phyloP scores from a whole-genome alignment of 2,888 invertebrate species.

The Sminthurides aquaticus region DNA sequence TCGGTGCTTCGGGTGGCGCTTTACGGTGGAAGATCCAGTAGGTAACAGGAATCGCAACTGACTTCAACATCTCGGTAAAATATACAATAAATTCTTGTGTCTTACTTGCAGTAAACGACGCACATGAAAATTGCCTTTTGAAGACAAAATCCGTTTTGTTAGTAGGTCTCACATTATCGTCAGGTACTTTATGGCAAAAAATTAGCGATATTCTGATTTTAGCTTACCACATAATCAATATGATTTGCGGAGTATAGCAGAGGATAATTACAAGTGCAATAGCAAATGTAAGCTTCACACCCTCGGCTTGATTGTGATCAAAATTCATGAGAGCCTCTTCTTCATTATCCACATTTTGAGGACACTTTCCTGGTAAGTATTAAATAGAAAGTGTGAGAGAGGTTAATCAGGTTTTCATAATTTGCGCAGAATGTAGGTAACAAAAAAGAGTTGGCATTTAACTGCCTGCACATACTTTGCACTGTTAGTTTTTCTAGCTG shows the following conservation, averaged over 20 bases:
- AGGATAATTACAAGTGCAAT: slow-evolving; percentile 11
- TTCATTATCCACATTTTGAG: neutral
- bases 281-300: slow-evolving; percentile 14
- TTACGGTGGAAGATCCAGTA: slow-evolving; percentile 14
- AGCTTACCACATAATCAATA: slow-evolving; percentile 14
- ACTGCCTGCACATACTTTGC: neutral
- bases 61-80: slow-evolving; percentile 9
- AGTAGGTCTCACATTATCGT: too few relatives aligned
- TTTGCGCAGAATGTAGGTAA: too few relatives aligned
- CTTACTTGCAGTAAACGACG: neutral
- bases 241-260: slow-evolving; percentile 18
- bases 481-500: neutral
- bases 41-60: slow-evolving; percentile 8
- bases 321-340: neutral
- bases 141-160: too few relatives aligned
- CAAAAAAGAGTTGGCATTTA: too few relatives aligned
- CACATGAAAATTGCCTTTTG: slow-evolving; percentile 12
- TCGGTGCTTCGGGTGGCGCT: too few relatives aligned
- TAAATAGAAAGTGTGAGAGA: too few relatives aligned
- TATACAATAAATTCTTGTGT: slow-evolving; percentile 11
- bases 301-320: neutral
- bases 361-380: neutral
- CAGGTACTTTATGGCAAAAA: too few relatives aligned
- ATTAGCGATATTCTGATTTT: too few relatives aligned
- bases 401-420: too few relatives aligned